Conservation (phyloP, 2,113 vertebrate genomes). For the Ondatra zibethicus region DNA sequence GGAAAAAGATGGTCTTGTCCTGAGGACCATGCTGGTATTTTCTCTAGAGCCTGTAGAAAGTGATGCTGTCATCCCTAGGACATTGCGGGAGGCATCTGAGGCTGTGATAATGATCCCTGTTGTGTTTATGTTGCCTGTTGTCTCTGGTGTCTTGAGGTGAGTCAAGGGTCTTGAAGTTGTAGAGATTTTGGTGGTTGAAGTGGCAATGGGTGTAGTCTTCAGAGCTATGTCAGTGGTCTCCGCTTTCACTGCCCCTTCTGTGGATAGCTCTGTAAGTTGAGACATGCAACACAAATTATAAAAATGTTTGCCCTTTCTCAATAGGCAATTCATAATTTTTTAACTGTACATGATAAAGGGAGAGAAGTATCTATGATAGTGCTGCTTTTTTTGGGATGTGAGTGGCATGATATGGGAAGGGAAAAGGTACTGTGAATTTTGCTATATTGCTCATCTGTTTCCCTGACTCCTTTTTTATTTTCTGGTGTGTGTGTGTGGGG, state of each 20-base stretch:
- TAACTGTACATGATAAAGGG: background rate
- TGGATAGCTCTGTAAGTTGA: conserved; percentile 13
- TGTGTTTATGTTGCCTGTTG: background rate
- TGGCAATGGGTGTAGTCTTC: background rate
- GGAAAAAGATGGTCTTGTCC: background rate
- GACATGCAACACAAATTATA: background rate
- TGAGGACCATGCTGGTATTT: background rate
- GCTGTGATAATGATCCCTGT: background rate
- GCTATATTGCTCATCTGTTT: background rate
- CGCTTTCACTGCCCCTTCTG: background rate
- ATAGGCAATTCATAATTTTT: background rate
- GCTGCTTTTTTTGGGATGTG: background rate
- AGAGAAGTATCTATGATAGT: background rate
- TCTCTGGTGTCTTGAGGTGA: background rate
- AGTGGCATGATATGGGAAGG: background rate
- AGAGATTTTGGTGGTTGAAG: background rate
- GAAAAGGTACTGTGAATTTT: background rate
- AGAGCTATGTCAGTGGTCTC: background rate
- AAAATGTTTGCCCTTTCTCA: background rate
- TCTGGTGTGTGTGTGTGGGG: background rate
- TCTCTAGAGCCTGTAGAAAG: background rate
- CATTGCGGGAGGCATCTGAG: background rate
- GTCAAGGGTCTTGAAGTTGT: background rate
- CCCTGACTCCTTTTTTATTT: background rate
- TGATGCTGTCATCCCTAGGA: background rate